These are phyloP conservation scores for Teinopalpus imperialis DNA, from an alignment of 2,888 invertebrate genomes.

Conservation along the genomic window DNA sequence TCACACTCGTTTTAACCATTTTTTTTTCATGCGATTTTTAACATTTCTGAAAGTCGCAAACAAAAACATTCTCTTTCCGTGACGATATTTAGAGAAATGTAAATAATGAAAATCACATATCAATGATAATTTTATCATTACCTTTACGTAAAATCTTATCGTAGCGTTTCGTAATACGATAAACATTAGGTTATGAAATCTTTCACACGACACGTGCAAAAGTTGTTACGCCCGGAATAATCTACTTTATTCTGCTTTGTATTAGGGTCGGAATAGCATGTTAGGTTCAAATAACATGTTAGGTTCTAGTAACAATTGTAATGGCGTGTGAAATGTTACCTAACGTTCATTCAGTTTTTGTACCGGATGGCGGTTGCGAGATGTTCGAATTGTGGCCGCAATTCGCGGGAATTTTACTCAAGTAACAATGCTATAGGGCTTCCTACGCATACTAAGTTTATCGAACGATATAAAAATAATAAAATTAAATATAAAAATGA, in stretches of 20 bases:
- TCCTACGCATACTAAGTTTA: no score
- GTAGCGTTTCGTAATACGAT: conserved; percentile 18
- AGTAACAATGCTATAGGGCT: no score
- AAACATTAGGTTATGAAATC: conserved; percentile 16
- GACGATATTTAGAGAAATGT: not conserved
- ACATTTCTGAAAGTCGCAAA: no score
- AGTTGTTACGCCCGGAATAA: not conserved
- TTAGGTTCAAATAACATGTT: not conserved
- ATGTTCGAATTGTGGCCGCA: no score
- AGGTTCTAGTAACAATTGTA: conserved; percentile 8
- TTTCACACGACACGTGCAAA: not conserved
- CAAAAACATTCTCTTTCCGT: no score
- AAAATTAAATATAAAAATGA: no score
- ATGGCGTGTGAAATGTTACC: conserved; percentile 30
- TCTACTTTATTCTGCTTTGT: not conserved
- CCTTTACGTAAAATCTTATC: conserved; percentile 19
- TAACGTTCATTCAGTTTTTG: conserved; percentile 25
- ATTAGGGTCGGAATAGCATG: conserved; percentile 1
- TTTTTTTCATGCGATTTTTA: no score
- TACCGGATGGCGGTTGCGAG: conserved; percentile 2
- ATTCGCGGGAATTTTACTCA: no score
- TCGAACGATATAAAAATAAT: no score
- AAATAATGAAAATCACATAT: not conserved
- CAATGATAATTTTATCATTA: not conserved
- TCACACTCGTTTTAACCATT: no score